Base-by-base conservation (phyloP, 2,113 vertebrate species). In the Corythaeola cristata region DNA sequence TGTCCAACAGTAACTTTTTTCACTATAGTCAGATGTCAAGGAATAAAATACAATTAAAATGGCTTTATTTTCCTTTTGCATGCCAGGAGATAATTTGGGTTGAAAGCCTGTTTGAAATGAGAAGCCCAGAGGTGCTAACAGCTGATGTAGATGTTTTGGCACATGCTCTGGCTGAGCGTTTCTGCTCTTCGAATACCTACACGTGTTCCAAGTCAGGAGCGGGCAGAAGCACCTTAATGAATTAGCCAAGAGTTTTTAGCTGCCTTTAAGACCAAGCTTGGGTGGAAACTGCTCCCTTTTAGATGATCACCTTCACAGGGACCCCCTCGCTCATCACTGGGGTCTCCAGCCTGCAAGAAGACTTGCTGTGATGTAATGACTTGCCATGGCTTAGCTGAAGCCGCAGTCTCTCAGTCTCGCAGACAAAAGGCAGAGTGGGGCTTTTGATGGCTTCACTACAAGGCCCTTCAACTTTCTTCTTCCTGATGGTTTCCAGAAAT, bases 331-430 rank as follows among this genome's bases (percentile, higher is more conserved):
- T 53, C 30, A 1, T 30, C 9, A 0, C 63, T n/a, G 8, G 69
- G 22, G 35, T 66, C 41, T 56, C 9, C n/a, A 33, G 50, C 12
- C 6, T 12, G 33, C 3, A 4, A 30, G 67, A 37, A 26, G 37
- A 8, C 16, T 28, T 2, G 3, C 44, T 77, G 94, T 1, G 85
- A 6, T 71, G 77, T 69, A 2, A 15, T 26, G 53, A 6, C 13
- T 49, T 33, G 3, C 33, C 24, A 13, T 22, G 8, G 35, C 32
- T 24, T 4, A 45, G 58, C 58, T 47, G 58, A 8, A 45, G 37
- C 50, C 1, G 10, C 37, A 21, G 67, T 35, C 17, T 1, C 73
- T 32, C 17, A 22, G 6, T 41, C n/a, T 28, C 1, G 3, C 30
- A 33, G 72, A 7, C 52, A 8, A 30, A 33, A 73, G 35, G 63